Percentiles rank a stretch among this genome's conserved stretches.
These are phyloP conservation scores for Hemistola chrysoprasaria DNA, from an alignment of 2,888 invertebrate species.

Conservation along the genomic window DNA sequence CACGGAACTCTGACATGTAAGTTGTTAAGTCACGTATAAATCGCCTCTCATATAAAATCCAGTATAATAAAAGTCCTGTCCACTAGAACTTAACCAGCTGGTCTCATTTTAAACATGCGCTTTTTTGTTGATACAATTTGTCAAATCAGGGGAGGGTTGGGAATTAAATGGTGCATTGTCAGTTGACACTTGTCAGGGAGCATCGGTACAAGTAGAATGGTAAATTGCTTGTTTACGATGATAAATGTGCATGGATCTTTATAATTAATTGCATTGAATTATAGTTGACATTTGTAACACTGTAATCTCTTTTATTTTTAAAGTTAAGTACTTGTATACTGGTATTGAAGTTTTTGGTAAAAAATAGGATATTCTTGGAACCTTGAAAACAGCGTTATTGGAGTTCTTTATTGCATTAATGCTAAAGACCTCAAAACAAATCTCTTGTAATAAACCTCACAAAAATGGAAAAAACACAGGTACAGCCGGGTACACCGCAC, in stretches of 20 bases:
- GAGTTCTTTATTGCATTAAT: neutral
- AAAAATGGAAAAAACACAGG: constrained; percentile 31
- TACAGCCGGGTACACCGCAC: constrained; percentile 39
- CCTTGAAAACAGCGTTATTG: no score
- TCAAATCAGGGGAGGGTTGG: constrained; percentile 47
- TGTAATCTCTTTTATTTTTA: no score
- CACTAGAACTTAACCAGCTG: no score
- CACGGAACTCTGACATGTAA: no score
- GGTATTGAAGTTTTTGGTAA: no score
- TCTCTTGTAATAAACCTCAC: constrained; percentile 9
- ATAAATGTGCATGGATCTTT: constrained; percentile 49
- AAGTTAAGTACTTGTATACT: no score
- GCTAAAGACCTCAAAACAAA: constrained; percentile 8
- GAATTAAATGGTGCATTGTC: constrained; percentile 61
- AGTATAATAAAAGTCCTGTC: no score
- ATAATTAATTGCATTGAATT: no score
- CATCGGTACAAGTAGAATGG: constrained; percentile 42
- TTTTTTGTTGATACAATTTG: constrained; percentile 52
- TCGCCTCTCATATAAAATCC: no score
- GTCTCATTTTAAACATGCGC: constrained; percentile 22
- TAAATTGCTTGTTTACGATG: constrained; percentile 71
- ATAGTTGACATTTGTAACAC: no score
- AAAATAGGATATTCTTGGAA: no score
- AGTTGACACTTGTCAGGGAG: constrained; percentile 65
- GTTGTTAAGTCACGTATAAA: no score